phyloP scores from a whole-genome alignment of 2,797 vertebrate genomes.

The Chaetophractus vellerosus region DNA sequence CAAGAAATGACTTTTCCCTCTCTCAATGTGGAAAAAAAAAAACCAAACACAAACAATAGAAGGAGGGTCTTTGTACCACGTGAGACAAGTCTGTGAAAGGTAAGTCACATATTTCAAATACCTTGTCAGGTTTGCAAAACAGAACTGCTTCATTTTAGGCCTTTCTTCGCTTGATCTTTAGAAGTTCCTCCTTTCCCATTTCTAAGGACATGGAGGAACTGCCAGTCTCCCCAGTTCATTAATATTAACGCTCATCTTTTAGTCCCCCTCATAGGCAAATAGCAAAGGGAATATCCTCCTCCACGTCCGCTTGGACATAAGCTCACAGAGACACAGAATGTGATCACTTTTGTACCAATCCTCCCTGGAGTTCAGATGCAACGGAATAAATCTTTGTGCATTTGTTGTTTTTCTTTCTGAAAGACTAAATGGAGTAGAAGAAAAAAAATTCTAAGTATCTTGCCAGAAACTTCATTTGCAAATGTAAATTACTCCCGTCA shows the following conservation, averaged over 20 bases:
- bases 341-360: background rate
- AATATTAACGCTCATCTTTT: constrained; percentile 4
- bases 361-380: background rate
- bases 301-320: background rate
- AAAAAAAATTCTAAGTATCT: constrained; percentile 61
- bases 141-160: constrained; percentile 49
- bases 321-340: background rate
- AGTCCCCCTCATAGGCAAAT: constrained; percentile 60
- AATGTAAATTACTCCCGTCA: constrained; percentile 83
- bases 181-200: constrained; percentile 11
- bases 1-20: constrained; percentile 92
- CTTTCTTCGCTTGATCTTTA: constrained; percentile 36
- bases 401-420: background rate
- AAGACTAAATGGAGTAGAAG: constrained; percentile 75
- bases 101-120: constrained; percentile 83
- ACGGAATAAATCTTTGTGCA: background rate
- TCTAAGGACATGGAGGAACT: background rate
- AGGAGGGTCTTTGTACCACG: constrained; percentile 80
- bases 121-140: constrained; percentile 63
- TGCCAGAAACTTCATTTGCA: constrained; percentile 86
- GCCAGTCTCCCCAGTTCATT: constrained; percentile 13
- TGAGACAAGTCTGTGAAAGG: constrained; percentile 73
- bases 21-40: constrained; percentile 78
- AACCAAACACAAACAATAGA: constrained; percentile 79
- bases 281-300: background rate